Conservation (phyloP, 2,888 invertebrate species). For the Helobdella robusta region DNA sequence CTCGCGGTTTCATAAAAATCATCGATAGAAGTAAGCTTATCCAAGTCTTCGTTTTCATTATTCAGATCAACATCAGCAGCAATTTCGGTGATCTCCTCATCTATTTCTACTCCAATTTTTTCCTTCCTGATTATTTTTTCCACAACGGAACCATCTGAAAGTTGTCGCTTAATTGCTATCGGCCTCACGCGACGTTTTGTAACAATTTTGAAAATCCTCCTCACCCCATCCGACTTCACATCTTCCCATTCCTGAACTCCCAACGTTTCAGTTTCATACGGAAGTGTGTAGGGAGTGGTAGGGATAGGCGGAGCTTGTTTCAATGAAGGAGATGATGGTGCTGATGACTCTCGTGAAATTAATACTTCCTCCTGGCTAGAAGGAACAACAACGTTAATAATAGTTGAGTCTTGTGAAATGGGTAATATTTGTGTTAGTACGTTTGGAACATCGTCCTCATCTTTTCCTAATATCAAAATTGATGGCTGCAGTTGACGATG, state of each 20-base stretch:
- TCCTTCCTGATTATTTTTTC: conserved; percentile 22
- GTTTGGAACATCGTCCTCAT: no score
- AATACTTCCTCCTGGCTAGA: not conserved
- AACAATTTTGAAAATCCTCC: conserved; percentile 10
- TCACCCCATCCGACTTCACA: conserved; percentile 1
- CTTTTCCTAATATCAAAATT: no score
- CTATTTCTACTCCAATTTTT: conserved; percentile 18
- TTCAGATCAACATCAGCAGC: not conserved
- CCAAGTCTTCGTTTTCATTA: not conserved
- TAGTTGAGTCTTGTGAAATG: not conserved
- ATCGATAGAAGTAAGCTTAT: conserved; percentile 15
- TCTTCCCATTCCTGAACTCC: conserved; percentile 25
- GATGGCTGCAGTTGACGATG: no score
- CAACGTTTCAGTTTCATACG: conserved; percentile 10
- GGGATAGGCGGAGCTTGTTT: no score
- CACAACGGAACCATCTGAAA: not conserved
- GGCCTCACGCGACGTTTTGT: conserved; percentile 9
- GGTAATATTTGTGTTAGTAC: no score
- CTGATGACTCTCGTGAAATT: not conserved
- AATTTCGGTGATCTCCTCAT: conserved; percentile 20
- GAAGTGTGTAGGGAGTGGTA: conserved; percentile 3
- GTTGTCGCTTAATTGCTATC: conserved; percentile 5
- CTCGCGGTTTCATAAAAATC: conserved; percentile 6
- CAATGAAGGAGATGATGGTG: conserved; percentile 5
- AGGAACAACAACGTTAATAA: not conserved